These are phyloP conservation scores for Anthopleura sola DNA, from an alignment of 64 coral and sea anemone species.

Conservation along the genomic window DNA sequence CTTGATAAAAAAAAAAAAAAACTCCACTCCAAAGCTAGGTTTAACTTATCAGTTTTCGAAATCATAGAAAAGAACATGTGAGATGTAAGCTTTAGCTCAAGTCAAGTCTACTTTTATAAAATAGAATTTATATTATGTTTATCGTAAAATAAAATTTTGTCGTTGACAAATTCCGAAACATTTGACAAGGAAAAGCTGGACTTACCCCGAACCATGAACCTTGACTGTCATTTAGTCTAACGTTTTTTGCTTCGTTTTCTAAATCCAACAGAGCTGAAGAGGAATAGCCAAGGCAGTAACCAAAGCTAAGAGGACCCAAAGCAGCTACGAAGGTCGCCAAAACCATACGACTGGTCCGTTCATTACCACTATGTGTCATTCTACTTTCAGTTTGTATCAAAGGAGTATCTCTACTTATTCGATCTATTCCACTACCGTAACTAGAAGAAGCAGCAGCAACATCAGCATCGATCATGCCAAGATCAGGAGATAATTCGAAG, in stretches of 20 bases:
- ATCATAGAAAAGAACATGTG: too few relatives aligned
- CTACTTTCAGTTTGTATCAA: neutral
- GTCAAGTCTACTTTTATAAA: too few relatives aligned
- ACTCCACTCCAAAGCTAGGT: too few relatives aligned
- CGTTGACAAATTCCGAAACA: neutral
- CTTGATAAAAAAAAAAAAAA: too few relatives aligned
- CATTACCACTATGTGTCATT: neutral
- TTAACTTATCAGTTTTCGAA: too few relatives aligned
- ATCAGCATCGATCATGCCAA: neutral
- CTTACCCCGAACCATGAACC: constrained; percentile 42
- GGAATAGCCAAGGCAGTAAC: constrained; percentile 67
- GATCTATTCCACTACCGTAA: neutral
- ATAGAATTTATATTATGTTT: too few relatives aligned
- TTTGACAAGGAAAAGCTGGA: neutral
- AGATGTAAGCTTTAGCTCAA: too few relatives aligned
- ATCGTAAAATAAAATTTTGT: too few relatives aligned
- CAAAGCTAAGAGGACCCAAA: constrained; percentile 56
- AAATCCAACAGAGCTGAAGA: constrained; percentile 65
- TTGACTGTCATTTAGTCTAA: neutral
- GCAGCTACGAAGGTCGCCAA: constrained; percentile 44
- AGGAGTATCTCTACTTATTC: neutral
- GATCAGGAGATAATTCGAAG: neutral
- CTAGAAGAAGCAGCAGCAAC: neutral
- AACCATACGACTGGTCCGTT: neutral
- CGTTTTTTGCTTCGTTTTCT: neutral